These are phyloP conservation scores for Setophaga coronata DNA, from an alignment of 2,113 vertebrate genomes.

Conservation along the genomic window DNA sequence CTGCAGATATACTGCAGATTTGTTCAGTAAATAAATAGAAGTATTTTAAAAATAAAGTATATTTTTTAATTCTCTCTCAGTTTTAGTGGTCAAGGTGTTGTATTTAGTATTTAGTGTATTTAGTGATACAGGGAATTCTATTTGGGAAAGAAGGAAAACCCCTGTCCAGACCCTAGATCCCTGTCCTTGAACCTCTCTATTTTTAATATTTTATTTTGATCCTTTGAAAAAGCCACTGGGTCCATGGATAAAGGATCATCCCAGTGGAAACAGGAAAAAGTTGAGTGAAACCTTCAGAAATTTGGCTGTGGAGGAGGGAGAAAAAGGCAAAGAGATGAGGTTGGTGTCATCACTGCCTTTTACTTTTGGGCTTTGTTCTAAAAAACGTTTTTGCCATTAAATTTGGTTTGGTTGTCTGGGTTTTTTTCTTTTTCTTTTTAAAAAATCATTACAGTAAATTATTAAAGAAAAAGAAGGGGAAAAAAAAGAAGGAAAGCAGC, in stretches of 20 bases:
- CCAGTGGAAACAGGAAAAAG: background rate
- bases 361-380: background rate
- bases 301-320: rapidly evolving
- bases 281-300: background rate
- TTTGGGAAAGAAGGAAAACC: background rate
- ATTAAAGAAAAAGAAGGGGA: background rate
- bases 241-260: background rate
- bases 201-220: background rate
- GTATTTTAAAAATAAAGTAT: no score
- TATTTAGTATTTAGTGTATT: background rate
- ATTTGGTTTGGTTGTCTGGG: background rate
- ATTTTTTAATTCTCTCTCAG: background rate
- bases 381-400: background rate
- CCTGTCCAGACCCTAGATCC: background rate
- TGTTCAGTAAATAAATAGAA: background rate
- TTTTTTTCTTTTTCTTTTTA: background rate
- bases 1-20: background rate
- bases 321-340: background rate
- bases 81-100: background rate
- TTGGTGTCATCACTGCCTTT: background rate
- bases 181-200: background rate
- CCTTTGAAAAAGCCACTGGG: background rate
- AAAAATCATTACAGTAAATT: background rate
- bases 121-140: background rate
- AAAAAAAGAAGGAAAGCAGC: background rate